A percentile compares a stretch with the other conserved stretches of the same genome.
phyloP scores from a whole-genome alignment of 1,140 invertebrate species.

The Hylyphantes graminicola region DNA sequence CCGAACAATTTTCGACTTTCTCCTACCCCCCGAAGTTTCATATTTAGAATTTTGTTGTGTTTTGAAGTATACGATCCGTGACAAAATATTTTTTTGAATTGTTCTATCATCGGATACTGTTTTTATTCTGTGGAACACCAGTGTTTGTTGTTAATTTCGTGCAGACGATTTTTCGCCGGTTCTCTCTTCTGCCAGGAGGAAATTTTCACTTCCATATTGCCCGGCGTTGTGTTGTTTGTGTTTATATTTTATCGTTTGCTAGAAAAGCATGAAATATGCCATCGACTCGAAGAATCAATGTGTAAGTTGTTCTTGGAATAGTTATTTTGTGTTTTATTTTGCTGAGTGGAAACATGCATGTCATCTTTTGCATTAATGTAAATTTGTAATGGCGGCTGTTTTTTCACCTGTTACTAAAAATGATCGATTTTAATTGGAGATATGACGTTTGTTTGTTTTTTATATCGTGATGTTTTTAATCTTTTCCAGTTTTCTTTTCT shows the following conservation, averaged over 20 bases:
- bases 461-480: not conserved
- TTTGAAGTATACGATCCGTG: too few relatives aligned
- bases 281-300: slow-evolving; percentile 19
- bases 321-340: slow-evolving; percentile 5
- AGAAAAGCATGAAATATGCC: slow-evolving; percentile 48
- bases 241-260: not conserved
- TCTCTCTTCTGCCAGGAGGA: not conserved
- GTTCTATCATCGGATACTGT: not conserved
- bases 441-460: too few relatives aligned
- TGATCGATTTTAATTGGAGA: slow-evolving; percentile 28
- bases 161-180: slow-evolving; percentile 14
- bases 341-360: not conserved
- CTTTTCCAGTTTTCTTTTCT: not conserved
- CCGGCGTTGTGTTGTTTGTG: slow-evolving; percentile 5
- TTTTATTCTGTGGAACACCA: not conserved
- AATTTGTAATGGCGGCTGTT: slow-evolving; percentile 45
- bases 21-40: not conserved
- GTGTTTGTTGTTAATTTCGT: not conserved
- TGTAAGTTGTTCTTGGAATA: slow-evolving; percentile 27
- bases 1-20: slow-evolving; percentile 4
- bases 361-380: slow-evolving; percentile 18
- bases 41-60: not conserved
- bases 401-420: slow-evolving; percentile 26
- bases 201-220: slow-evolving; percentile 40
- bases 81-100: too few relatives aligned